Base-by-base conservation (phyloP, 2,797 vertebrate genomes). In the Semotilus atromaculatus region DNA sequence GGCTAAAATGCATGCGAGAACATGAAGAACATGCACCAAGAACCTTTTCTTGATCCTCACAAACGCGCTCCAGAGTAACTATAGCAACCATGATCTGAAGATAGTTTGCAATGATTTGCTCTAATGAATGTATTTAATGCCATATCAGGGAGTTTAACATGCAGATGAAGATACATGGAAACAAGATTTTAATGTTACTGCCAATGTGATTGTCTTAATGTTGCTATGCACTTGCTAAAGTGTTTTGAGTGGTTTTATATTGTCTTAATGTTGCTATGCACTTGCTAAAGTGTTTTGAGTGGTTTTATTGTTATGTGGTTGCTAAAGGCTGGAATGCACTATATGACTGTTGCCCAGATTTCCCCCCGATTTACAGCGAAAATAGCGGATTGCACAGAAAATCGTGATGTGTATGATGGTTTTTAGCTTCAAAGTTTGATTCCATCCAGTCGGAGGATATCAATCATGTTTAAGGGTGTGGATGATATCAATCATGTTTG, bases 1-100 rank as follows among this genome's bases (percentile, higher is more conserved):
- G 70, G 88, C 84, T 73, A 83, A 84, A 66, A 80, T 80, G 53
- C 23, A 60, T 82, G 71, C 26, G 11, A 67, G 53, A 75, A 70
- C 80, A 64, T 79, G 38, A 83, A 60, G 79, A 76, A 21, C 40
- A 78, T 74, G 87, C 83, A 85, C 79, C 31, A 51, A 88, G 88
- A 88, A 87, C 64, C 40, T 71, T 40, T 26, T 82, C 29, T 31
- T 13, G 36, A 90, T 60, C 29, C 26, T 77, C 13, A 68, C 79
- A 82, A 74, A 78, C 16, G 3, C 62, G 86, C 48, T 40, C 21
- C 31, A 58, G 53, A 53, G 40, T 58, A 66, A 66, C 80, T 84
- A 84, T 84, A 81, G 86, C 77, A 84, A 87, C 78, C 53, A 19
- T 40, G 66, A 43, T 75, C 40, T 76, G 45, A 73, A 29, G 38